A percentile compares a stretch with the other conserved stretches of the same genome.
Conservation (phyloP, 2,113 vertebrate species). For the Zingel zingel region DNA sequence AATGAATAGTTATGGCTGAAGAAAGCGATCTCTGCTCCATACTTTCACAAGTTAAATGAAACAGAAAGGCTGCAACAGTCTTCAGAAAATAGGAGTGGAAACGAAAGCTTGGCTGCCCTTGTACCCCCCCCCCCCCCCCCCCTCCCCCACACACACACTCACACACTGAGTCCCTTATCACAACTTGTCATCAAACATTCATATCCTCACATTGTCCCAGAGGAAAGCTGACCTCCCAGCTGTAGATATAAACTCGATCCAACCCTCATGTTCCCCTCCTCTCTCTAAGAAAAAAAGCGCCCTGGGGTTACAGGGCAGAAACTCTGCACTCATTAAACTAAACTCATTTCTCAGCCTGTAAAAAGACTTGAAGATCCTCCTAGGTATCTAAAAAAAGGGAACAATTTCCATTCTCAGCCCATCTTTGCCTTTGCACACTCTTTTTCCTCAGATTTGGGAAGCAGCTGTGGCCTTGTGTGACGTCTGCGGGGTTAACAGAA, state of each 20-base stretch:
- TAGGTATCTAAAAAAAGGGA: constrained; percentile 17
- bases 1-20: not conserved
- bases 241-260: constrained; percentile 65
- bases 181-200: constrained; percentile 82
- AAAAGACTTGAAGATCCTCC: constrained; percentile 31
- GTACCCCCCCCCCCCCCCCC: constrained; percentile 16
- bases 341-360: constrained; percentile 13
- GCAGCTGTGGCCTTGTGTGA: constrained; percentile 77
- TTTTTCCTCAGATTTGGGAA: constrained; percentile 51
- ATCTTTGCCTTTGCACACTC: constrained; percentile 11
- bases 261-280: constrained; percentile 45
- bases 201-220: constrained; percentile 86
- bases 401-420: not conserved
- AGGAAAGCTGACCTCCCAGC: constrained; percentile 81
- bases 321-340: constrained; percentile 29
- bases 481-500: constrained; percentile 22
- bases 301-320: constrained; percentile 44
- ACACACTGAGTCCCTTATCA: constrained; percentile 69
- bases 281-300: constrained; percentile 35
- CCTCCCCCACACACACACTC: constrained; percentile 18
- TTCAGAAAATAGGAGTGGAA: not conserved
- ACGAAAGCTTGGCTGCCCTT: constrained; percentile 30
- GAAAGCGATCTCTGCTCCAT: not conserved
- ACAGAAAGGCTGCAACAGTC: not conserved
- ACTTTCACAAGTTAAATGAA: constrained; percentile 8